Base-by-base conservation (phyloP, 2,113 vertebrate species). In the Todiramphus chloris region DNA sequence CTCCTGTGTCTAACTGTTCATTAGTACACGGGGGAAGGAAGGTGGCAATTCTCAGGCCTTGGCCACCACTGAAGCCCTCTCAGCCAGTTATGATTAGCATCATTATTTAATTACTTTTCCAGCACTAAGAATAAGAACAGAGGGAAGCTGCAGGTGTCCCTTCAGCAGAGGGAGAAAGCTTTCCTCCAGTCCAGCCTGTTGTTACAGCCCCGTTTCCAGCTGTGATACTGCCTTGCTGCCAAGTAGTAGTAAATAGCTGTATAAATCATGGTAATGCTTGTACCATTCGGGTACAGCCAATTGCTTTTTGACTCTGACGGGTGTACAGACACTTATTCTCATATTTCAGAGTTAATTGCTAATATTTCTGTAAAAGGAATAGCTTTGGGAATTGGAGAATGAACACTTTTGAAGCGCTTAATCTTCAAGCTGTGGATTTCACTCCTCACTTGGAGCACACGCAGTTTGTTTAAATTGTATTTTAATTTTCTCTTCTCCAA, bases 91-190 rank as follows among this genome's bases (percentile, higher is more conserved):
- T 78, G 64, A 92, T 92, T 94, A 96, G 46, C 82, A 86, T 95
- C 78, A 92, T 96, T 58, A 90, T 92, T 96, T 95, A 90, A 96
- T 96, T 95, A 93, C 85, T 90, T 96, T 88, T 90, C 82, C 72
- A 94, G 72, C 23, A 30, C 37, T 74, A 77, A 80, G 78, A 76
- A 41, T 69, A 78, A 70, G 77, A 80, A 17, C 35, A 50, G 75
- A 66, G 59, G 67, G 89, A 83, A 93, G 46, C 82, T 86, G 82
- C 87, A 93, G 85, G 93, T 86, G 60, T 87, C 68, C 51, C 53
- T 77, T 90, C 72, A 86, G 82, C 37, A 43, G 46, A 88, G 67
- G 3, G 35, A 82, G 84, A 50, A 4, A 0, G 48, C 44, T 93
- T 86, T 91, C 94, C 87, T 95, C 44, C 72, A 13, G 81, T 74